Conservation (phyloP, 2,113 vertebrate species). For the Sula dactylatra region DNA sequence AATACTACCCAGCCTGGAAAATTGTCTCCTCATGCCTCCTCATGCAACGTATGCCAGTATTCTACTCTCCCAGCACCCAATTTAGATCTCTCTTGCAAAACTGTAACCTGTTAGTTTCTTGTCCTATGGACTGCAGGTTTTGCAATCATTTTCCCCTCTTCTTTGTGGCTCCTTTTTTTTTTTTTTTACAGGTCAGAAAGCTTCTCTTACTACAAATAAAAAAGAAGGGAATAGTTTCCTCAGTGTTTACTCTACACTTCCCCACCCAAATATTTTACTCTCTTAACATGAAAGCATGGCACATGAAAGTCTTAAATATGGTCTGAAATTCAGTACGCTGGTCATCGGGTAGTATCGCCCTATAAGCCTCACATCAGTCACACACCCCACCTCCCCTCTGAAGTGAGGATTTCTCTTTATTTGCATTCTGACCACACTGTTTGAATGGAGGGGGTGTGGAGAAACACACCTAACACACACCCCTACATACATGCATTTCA, state of each 20-base stretch:
- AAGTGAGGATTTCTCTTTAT: not conserved
- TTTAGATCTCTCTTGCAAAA: not conserved
- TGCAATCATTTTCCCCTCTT: not conserved
- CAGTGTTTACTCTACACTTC: not conserved
- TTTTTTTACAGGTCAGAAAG: not conserved
- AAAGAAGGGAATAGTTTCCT: not conserved
- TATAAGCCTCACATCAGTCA: not conserved
- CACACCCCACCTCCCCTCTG: not conserved
- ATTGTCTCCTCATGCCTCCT: not conserved
- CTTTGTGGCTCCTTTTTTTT: not conserved
- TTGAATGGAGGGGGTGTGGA: conserved; percentile 22
- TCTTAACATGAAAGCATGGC: not conserved
- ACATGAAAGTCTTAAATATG: not conserved
- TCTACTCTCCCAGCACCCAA: not conserved
- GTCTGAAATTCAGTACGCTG: not conserved
- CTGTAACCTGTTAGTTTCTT: not conserved
- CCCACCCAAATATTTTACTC: not conserved
- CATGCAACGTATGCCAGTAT: not conserved
- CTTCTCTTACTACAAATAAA: not conserved
- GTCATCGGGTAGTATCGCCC: not conserved
- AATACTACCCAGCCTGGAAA: not conserved
- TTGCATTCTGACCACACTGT: conserved; percentile 28
- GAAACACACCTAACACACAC: conserved; percentile 7
- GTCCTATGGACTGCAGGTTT: not conserved
- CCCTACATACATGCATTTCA: not conserved